phyloP scores from a whole-genome alignment of 2,797 vertebrate species.

The Natrix natrix region DNA sequence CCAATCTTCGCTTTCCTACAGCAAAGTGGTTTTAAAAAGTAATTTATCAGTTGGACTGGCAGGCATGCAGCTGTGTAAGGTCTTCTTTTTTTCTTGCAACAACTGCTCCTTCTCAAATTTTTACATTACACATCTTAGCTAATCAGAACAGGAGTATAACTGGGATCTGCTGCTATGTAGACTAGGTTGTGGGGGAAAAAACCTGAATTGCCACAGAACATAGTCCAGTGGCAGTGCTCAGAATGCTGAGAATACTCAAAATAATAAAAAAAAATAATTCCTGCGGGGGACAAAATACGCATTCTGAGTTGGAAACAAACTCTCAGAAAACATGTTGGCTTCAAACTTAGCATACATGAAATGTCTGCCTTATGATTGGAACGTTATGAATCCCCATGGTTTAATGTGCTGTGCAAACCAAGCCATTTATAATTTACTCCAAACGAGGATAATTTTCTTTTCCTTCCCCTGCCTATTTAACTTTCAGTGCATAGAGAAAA shows the following conservation, averaged over 20 bases:
- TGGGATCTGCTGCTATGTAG: background rate
- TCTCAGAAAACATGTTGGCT: background rate
- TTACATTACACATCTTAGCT: background rate
- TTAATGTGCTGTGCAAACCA: background rate
- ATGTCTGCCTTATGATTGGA: background rate
- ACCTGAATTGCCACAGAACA: background rate
- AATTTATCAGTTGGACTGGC: background rate
- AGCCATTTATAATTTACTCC: background rate
- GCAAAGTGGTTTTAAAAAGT: background rate
- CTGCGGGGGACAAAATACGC: background rate
- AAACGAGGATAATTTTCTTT: background rate
- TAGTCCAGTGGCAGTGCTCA: background rate
- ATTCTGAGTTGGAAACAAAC: background rate
- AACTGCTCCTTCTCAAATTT: background rate
- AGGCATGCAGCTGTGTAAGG: background rate
- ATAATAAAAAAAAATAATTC: background rate
- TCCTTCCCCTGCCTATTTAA: background rate
- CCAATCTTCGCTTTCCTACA: background rate
- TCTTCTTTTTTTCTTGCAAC: background rate
- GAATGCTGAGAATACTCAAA: background rate
- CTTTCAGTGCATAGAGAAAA: background rate
- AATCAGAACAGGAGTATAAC: background rate
- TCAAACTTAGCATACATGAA: background rate
- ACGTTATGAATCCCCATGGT: background rate
- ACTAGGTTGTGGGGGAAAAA: background rate